Evolutionary conservation across 2,113 vertebrate genomes (phyloP), one percentile per base, ranked within the genome.

Genomic region (Setophaga kirtlandii): DNA sequence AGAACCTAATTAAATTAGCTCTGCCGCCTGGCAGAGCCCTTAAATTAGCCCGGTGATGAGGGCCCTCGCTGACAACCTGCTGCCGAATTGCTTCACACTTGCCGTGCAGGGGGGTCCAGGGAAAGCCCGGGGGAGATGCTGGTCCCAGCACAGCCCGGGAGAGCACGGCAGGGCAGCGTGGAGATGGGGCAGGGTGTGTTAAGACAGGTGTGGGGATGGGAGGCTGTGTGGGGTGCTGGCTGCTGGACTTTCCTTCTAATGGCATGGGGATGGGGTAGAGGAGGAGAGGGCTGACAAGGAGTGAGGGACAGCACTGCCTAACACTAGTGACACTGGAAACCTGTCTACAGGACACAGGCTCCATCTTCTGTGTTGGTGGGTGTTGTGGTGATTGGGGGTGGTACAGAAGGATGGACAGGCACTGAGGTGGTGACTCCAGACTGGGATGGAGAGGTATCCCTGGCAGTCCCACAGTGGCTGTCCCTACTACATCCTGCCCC

Each of bases 1-100:
- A 96, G 93, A 96, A 92, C 83, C 96, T 97, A 97, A 97, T 97
- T 97, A 92, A 96, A 97, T 97, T 96, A 97, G 92, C 77, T 89
- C 35, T 87, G 88, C 84, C 47, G 13, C 89, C 75, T 94, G 56
- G 0, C 56, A 81, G 56, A 92, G 78, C 87, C 58, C 58, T 89
- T 95, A 94, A 96, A 97, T 96, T 92, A 97, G 81, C 69, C 4
- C 1, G 3, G 37, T 64, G 89, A 95, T 62, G 86, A 94, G n/a
- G 64, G 80, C 64, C 21, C 67, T 84, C 0, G 12, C 78, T 95
- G 92, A 90, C 94, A 94, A 70, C 74, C 80, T 69, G 63, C 86
- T 83, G 95, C 65, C 0, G 27, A 42, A 88, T 95, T 85, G 77
- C 73, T 87, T 71, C 2, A 44, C 79, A 53, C 55, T 83, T 2